A percentile compares a stretch with the other conserved stretches of the same genome.
Evolutionary conservation across 2,113 vertebrate species (phyloP).

Genomic region (Embiotoca jacksoni): DNA sequence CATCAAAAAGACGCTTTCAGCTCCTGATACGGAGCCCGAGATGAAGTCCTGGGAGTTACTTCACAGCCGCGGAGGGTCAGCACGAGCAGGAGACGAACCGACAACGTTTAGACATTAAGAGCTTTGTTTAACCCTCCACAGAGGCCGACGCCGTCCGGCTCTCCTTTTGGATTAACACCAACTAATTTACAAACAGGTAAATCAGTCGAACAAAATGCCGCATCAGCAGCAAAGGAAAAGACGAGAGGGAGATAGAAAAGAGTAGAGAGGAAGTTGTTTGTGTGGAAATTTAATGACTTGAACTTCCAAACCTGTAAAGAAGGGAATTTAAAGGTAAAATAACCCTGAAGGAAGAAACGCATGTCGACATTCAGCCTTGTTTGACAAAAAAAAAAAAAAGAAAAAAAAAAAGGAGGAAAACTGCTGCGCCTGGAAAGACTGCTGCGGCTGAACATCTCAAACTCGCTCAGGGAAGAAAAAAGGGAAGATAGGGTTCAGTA

Average conservation of each 20-base stretch:
- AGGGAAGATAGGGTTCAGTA: slow-evolving; percentile 61
- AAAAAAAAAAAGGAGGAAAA: slow-evolving; percentile 48
- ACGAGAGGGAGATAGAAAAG: not conserved
- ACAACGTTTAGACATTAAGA: slow-evolving; percentile 5
- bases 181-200: slow-evolving; percentile 12
- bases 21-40: not conserved
- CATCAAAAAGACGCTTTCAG: not conserved
- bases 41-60: not conserved
- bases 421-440: slow-evolving; percentile 64
- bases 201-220: slow-evolving; percentile 22
- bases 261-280: slow-evolving; percentile 26
- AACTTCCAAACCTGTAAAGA: slow-evolving; percentile 43
- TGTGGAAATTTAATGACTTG: slow-evolving; percentile 49
- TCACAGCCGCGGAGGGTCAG: not conserved
- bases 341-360: slow-evolving; percentile 43
- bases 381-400: slow-evolving; percentile 26
- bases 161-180: slow-evolving; percentile 4
- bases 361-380: slow-evolving; percentile 47
- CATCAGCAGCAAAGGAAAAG: slow-evolving; percentile 17
- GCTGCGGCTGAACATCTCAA: slow-evolving; percentile 41
- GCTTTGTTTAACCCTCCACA: not conserved
- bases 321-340: slow-evolving; percentile 49
- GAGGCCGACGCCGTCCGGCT: not conserved
- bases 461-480: slow-evolving; percentile 50
- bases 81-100: not conserved